Evolutionary conservation across 1,140 invertebrate species (phyloP).

Genomic region (Lepidotrigona ventralis): DNA sequence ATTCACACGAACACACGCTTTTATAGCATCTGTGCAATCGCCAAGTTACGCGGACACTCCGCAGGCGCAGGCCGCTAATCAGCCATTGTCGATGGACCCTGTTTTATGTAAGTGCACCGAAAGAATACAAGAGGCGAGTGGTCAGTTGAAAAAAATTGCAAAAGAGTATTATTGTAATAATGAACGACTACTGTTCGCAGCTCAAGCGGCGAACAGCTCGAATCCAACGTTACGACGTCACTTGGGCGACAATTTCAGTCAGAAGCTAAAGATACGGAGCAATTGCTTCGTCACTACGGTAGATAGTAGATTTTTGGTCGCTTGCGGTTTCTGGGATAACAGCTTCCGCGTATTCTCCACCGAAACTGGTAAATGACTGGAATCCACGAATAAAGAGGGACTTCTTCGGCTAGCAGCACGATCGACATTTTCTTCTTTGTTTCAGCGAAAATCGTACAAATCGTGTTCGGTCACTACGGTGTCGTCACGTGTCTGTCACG

Average conservation of each 20-base stretch:
- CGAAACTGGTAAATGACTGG: conserved; percentile 89
- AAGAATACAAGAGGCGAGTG: not conserved
- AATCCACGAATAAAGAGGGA: not conserved
- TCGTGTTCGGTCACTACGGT: conserved; percentile 99
- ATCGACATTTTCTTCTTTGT: conserved; percentile 6
- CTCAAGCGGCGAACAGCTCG: conserved; percentile 85
- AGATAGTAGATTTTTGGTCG: conserved; percentile 97
- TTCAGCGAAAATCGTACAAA: conserved; percentile 97
- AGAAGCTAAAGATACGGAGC: conserved; percentile 94
- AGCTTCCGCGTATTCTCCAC: conserved; percentile 98
- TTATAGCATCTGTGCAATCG: conserved; percentile 86
- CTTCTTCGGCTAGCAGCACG: no score
- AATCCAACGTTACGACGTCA: conserved; percentile 88
- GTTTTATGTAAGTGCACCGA: conserved; percentile 87
- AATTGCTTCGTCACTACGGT: conserved; percentile 99
- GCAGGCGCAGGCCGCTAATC: conserved; percentile 87
- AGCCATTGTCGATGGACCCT: conserved; percentile 98
- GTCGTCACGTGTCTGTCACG: conserved; percentile 98
- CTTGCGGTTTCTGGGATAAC: conserved; percentile 99
- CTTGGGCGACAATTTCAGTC: conserved; percentile 97
- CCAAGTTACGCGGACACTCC: conserved; percentile 90
- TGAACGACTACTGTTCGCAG: conserved; percentile 74
- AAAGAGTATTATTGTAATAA: not conserved
- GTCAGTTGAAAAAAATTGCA: not conserved
- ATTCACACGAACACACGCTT: conserved; percentile 23